phyloP scores from a whole-genome alignment of 2,113 vertebrate species.

The Hippopotamus amphibius region DNA sequence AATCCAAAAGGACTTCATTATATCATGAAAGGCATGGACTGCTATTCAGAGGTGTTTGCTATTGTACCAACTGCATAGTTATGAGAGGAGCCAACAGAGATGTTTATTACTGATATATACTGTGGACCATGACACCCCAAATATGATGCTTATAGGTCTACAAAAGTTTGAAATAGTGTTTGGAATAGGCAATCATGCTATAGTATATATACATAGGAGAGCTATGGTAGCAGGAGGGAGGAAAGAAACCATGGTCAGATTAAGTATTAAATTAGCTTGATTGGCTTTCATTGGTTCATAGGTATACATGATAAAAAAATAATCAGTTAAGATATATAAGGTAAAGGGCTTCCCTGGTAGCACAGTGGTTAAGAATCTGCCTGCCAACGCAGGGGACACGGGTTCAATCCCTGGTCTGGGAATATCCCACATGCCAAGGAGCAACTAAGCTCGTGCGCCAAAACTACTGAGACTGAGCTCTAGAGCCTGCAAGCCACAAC shows the following conservation, averaged over 20 bases:
- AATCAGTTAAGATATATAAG: neutral
- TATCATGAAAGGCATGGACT: neutral
- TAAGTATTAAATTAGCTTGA: neutral
- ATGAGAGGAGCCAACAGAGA: neutral
- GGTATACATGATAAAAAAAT: slow-evolving; percentile 3
- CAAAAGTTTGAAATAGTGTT: neutral
- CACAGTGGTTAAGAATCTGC: no score
- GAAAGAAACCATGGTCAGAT: neutral
- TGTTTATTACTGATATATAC: neutral
- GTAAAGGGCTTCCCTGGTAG: no score
- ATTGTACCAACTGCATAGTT: neutral
- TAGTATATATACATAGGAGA: neutral
- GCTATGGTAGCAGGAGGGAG: neutral
- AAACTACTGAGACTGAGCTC: no score
- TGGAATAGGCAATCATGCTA: neutral
- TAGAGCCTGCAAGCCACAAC: no score
- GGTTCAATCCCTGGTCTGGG: no score
- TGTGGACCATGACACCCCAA: neutral
- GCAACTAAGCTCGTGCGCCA: no score
- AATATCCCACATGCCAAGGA: no score
- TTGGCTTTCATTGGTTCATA: slow-evolving; percentile 6
- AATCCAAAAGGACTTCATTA: neutral
- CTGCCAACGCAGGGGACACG: no score
- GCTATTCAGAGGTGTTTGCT: neutral
- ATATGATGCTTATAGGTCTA: neutral